These are phyloP conservation scores for Nymphalis c-album DNA, from an alignment of 2,888 invertebrate genomes.

Conservation along the genomic window DNA sequence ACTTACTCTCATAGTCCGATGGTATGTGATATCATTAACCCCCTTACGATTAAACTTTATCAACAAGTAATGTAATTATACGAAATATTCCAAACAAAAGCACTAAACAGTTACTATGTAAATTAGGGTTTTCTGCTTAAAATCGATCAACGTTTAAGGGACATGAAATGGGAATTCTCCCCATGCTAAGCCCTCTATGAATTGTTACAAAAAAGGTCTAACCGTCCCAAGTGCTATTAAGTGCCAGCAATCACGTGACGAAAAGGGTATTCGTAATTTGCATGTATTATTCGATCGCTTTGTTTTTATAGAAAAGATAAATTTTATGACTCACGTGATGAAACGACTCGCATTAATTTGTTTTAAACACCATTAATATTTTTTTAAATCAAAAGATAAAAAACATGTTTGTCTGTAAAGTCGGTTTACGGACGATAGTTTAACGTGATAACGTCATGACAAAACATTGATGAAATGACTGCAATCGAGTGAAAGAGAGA, in stretches of 20 bases:
- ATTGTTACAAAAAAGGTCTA: slow-evolving; percentile 13
- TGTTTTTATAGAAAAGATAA: not conserved
- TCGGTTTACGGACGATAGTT: no score
- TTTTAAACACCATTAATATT: not conserved
- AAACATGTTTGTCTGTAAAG: no score
- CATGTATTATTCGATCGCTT: slow-evolving; percentile 18
- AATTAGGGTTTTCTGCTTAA: slow-evolving; percentile 14
- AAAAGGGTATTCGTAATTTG: slow-evolving; percentile 22
- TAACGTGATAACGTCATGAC: no score
- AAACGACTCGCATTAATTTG: not conserved
- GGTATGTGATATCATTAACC: not conserved
- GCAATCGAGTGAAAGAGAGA: no score
- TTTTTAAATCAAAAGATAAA: not conserved
- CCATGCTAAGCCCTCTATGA: not conserved
- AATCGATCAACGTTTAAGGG: slow-evolving; percentile 17
- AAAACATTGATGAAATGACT: no score
- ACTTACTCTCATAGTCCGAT: not conserved
- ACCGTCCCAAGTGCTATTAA: slow-evolving; percentile 11
- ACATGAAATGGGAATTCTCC: slow-evolving; percentile 9
- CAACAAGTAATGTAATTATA: slow-evolving; percentile 2
- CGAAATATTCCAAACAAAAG: not conserved
- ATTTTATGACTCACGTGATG: slow-evolving; percentile 1
- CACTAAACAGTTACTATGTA: slow-evolving; percentile 14
- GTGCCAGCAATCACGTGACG: slow-evolving; percentile 12
- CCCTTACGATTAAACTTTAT: not conserved